Evolutionary conservation across 2,797 vertebrate genomes (phyloP).

Genomic region (Philypnodon macrostomus): DNA sequence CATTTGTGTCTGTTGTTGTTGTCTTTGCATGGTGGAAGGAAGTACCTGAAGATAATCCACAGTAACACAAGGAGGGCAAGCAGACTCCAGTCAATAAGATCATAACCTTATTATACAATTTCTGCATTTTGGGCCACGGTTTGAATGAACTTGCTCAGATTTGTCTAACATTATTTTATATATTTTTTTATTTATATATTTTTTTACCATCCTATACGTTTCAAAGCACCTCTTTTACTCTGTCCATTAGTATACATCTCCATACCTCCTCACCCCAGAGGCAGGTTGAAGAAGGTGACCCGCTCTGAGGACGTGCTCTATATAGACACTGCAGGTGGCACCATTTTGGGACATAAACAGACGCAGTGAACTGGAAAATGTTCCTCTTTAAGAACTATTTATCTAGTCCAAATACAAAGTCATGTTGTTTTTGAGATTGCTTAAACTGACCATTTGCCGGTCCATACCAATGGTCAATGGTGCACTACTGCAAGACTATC

Average conservation of each 20-base stretch:
- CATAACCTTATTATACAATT: too few species aligned
- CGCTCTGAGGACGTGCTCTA: slow-evolving; percentile 7
- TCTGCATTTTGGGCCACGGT: neutral
- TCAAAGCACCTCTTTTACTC: neutral
- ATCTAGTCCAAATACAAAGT: neutral
- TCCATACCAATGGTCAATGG: neutral
- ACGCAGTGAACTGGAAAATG: slow-evolving; percentile 7
- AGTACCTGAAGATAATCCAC: too few species aligned
- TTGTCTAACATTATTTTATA: neutral
- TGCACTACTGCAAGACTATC: neutral
- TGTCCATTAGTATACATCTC: slow-evolving; percentile 9
- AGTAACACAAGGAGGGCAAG: too few species aligned
- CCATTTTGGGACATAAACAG: slow-evolving; percentile 2
- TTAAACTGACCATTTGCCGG: too few species aligned
- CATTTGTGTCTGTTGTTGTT: too few species aligned
- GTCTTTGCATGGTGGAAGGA: too few species aligned
- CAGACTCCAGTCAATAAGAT: too few species aligned
- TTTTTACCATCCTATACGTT: neutral
- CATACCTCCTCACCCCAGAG: neutral
- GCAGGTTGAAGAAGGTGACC: slow-evolving; percentile 9
- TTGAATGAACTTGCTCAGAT: neutral
- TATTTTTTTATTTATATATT: too few species aligned
- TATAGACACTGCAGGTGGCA: slow-evolving; percentile 14
- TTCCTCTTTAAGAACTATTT: neutral
- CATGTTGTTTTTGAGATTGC: neutral